phyloP scores from a whole-genome alignment of 2,888 invertebrate genomes.

The Plagodis pulveraria region DNA sequence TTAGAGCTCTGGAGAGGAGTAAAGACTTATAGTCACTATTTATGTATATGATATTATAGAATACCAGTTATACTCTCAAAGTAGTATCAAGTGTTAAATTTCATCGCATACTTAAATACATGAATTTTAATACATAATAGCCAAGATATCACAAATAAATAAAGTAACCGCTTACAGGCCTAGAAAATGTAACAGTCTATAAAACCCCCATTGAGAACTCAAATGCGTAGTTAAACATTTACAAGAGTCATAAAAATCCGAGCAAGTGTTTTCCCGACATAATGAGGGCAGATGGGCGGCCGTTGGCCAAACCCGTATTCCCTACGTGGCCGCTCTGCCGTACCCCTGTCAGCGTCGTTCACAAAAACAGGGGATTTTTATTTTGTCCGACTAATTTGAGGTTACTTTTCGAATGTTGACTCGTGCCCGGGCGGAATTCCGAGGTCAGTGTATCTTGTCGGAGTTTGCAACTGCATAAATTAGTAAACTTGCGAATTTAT shows the following conservation, averaged over 20 bases:
- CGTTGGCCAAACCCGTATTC: slow-evolving; percentile 57
- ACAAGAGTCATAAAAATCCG: slow-evolving; percentile 54
- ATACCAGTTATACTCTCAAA: too few relatives aligned
- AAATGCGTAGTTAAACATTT: slow-evolving; percentile 52
- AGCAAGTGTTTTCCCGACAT: slow-evolving; percentile 57
- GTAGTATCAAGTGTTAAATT: too few relatives aligned
- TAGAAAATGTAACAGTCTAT: slow-evolving; percentile 36
- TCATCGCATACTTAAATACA: too few relatives aligned
- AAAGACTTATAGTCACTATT: too few relatives aligned
- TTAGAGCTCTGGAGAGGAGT: slow-evolving; percentile 1
- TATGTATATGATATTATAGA: too few relatives aligned
- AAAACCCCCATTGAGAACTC: slow-evolving; percentile 36
- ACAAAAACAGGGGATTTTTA: slow-evolving; percentile 62
- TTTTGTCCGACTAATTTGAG: slow-evolving; percentile 69
- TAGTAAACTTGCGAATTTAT: slow-evolving; percentile 4
- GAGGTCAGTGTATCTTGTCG: slow-evolving; percentile 42
- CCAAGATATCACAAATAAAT: slow-evolving; percentile 18
- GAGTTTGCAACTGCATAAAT: slow-evolving; percentile 34
- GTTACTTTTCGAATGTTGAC: slow-evolving; percentile 56
- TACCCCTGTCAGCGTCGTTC: slow-evolving; percentile 58
- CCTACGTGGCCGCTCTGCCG: slow-evolving; percentile 55
- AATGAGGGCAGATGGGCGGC: slow-evolving; percentile 59
- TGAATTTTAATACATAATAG: too few relatives aligned
- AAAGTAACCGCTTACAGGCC: slow-evolving; percentile 30
- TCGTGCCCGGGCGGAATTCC: slow-evolving; percentile 48